Evolutionary conservation across 2,113 vertebrate species (phyloP).

Genomic region (Ictidomys tridecemlineatus): DNA sequence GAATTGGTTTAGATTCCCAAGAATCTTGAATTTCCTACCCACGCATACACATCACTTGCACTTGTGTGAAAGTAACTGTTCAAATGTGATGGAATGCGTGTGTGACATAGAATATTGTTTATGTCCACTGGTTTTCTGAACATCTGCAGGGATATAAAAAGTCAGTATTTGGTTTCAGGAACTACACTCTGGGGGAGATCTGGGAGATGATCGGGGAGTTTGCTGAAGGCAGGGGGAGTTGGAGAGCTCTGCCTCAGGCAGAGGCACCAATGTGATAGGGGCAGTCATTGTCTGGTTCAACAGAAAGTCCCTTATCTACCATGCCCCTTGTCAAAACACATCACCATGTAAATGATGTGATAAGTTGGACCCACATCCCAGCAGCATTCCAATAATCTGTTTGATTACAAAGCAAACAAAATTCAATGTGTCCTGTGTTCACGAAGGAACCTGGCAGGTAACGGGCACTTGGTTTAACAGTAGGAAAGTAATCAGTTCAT

Average conservation of each 20-base stretch:
- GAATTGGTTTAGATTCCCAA: neutral
- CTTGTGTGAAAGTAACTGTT: neutral
- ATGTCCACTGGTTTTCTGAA: neutral
- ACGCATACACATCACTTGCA: neutral
- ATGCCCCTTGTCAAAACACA: neutral
- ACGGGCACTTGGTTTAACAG: neutral
- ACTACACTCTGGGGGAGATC: neutral
- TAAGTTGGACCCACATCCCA: neutral
- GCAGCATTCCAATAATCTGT: neutral
- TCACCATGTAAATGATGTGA: neutral
- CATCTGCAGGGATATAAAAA: neutral
- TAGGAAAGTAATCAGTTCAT: neutral
- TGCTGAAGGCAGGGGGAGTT: neutral
- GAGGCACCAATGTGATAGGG: neutral
- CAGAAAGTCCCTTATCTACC: neutral
- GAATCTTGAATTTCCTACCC: neutral
- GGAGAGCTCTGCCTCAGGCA: neutral
- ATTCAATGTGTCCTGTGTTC: neutral
- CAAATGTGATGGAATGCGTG: neutral
- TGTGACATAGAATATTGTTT: neutral
- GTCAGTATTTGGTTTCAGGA: neutral
- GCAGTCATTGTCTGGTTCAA: neutral
- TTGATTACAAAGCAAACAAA: neutral
- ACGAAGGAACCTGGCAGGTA: neutral
- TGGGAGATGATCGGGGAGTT: neutral